These are phyloP conservation scores for Sinosuthora webbiana DNA, from an alignment of 2,113 vertebrate genomes.

Conservation along the genomic window DNA sequence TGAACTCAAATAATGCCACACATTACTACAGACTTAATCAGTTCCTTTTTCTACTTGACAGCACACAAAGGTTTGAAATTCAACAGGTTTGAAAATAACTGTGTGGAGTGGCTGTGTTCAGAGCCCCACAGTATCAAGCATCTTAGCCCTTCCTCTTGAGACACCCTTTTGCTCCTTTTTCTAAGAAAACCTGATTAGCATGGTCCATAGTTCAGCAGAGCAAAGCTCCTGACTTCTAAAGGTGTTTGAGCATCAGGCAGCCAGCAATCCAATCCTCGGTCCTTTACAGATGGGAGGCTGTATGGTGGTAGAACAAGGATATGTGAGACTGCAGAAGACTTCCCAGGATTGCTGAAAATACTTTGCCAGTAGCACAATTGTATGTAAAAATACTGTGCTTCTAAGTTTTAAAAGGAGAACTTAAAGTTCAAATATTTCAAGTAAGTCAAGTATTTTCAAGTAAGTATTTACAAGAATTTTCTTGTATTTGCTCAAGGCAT, in stretches of 20 bases:
- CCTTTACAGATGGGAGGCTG: background rate
- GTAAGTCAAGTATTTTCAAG: background rate
- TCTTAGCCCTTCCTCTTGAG: background rate
- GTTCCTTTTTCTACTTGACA: background rate
- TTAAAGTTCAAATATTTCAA: slow-evolving; percentile 66
- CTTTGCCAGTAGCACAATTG: background rate
- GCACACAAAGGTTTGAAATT: background rate
- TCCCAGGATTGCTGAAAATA: background rate
- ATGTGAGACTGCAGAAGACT: background rate
- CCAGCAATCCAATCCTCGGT: background rate
- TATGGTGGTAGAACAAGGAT: background rate
- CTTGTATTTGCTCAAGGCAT: slow-evolving; percentile 53
- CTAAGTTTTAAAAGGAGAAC: slow-evolving; percentile 37
- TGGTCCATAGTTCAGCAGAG: accelerated
- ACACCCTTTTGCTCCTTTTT: background rate
- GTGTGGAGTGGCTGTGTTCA: background rate
- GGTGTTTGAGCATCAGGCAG: background rate
- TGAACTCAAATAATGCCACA: background rate
- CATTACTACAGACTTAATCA: background rate
- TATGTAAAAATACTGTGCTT: background rate
- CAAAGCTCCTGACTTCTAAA: background rate
- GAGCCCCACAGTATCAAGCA: background rate
- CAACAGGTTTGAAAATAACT: background rate
- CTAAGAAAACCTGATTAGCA: background rate
- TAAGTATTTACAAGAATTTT: slow-evolving; percentile 10